Conservation (phyloP, 2,797 vertebrate genomes). For the Peromyscus nudipes region DNA sequence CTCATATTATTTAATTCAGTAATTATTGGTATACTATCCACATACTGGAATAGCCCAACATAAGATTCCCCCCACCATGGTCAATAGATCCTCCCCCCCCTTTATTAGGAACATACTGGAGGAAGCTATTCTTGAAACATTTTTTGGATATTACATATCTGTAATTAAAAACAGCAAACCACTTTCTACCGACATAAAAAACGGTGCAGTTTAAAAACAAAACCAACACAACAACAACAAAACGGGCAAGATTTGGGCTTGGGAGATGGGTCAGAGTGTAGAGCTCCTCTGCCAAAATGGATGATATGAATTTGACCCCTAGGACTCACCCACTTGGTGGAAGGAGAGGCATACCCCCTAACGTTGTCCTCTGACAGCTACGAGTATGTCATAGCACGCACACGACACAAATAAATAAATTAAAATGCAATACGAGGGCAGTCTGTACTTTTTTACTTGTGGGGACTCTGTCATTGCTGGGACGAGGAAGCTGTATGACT, state of each 20-base stretch:
- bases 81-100: neutral
- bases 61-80: neutral
- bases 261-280: too few species aligned
- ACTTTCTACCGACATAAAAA: constrained; percentile 66
- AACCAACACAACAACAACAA: neutral
- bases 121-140: constrained; percentile 45
- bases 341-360: neutral
- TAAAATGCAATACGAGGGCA: constrained; percentile 24
- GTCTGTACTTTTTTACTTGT: constrained; percentile 69
- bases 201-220: neutral
- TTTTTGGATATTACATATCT: constrained; percentile 70
- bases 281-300: neutral
- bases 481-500: constrained; percentile 65
- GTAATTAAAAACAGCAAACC: constrained; percentile 45
- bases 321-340: neutral
- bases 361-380: neutral
- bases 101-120: constrained; percentile 35
- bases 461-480: constrained; percentile 73
- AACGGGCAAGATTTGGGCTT: constrained; percentile 26
- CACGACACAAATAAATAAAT: neutral
- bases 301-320: neutral
- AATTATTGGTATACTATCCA: neutral
- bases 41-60: neutral
- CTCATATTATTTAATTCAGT: neutral
- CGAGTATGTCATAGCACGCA: neutral